phyloP scores from a whole-genome alignment of 2,888 invertebrate genomes.

The Aphidoletes aphidimyza region DNA sequence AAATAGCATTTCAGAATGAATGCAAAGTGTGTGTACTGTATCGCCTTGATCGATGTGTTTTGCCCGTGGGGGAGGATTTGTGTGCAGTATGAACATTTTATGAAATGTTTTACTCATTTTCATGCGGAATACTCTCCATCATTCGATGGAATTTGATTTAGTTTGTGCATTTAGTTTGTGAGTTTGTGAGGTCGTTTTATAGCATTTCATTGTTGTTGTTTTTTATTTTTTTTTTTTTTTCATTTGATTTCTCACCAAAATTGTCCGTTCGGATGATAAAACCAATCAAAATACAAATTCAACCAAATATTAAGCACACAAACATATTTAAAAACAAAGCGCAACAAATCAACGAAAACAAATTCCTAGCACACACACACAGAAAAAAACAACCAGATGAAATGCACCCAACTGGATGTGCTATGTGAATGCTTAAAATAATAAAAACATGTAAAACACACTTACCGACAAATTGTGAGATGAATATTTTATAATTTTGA shows the following conservation, averaged over 20 bases:
- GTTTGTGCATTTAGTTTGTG: too few relatives aligned
- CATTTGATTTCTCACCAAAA: neutral
- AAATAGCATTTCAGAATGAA: too few relatives aligned
- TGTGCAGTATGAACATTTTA: neutral
- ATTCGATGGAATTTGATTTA: too few relatives aligned
- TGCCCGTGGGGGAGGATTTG: neutral
- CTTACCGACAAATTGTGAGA: slow-evolving; percentile 65
- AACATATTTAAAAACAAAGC: too few relatives aligned
- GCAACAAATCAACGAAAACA: too few relatives aligned
- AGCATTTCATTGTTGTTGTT: neutral
- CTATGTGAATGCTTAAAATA: neutral
- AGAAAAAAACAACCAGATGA: neutral
- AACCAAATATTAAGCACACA: too few relatives aligned
- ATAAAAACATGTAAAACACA: slow-evolving; percentile 56
- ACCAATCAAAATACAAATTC: neutral
- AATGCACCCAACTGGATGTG: too few relatives aligned
- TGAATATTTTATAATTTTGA: slow-evolving; percentile 68
- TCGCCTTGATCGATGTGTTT: neutral
- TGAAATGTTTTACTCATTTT: neutral
- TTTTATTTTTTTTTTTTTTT: neutral
- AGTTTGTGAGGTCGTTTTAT: neutral
- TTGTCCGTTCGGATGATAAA: neutral
- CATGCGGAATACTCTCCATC: too few relatives aligned
- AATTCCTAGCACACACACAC: too few relatives aligned
- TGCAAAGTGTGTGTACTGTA: neutral